These are phyloP conservation scores for Campoplex nolae DNA, from an alignment of 2,888 invertebrate species.

Conservation along the genomic window DNA sequence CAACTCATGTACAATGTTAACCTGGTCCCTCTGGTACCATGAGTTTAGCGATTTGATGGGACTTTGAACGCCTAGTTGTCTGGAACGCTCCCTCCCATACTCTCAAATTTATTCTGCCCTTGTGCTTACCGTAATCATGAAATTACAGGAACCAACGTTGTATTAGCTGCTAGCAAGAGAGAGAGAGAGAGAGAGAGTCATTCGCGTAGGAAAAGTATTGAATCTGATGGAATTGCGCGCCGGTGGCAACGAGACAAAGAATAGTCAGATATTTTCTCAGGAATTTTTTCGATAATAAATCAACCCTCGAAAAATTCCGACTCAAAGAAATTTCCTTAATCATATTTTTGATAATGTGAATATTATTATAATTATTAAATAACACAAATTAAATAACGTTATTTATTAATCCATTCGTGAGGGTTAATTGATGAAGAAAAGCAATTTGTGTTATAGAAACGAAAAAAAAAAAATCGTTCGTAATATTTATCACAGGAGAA, in stretches of 20 bases:
- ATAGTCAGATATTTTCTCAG: not conserved
- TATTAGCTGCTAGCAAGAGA: not conserved
- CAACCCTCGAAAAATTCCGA: too few relatives aligned
- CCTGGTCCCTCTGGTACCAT: constrained; percentile 21
- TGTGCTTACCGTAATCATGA: constrained; percentile 51
- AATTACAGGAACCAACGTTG: constrained; percentile 69
- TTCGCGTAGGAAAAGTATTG: not conserved
- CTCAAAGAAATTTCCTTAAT: too few relatives aligned
- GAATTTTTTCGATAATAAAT: not conserved
- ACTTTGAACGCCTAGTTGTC: constrained; percentile 72
- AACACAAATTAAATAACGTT: not conserved
- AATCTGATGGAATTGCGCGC: not conserved
- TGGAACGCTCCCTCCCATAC: constrained; percentile 64
- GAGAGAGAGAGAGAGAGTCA: not conserved
- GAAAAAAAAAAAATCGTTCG: not conserved
- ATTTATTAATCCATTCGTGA: not conserved
- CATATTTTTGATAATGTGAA: not conserved
- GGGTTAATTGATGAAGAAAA: not conserved
- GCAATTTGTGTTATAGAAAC: not conserved
- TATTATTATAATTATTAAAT: not conserved
- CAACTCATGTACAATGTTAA: constrained; percentile 27
- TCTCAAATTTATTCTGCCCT: constrained; percentile 25
- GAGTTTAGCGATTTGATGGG: constrained; percentile 72
- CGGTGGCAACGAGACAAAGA: not conserved
- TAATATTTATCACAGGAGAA: not conserved